Evolutionary conservation across 2,888 invertebrate genomes (phyloP), one percentile per base, ranked within the genome.

Genomic region (Agrochola lota): DNA sequence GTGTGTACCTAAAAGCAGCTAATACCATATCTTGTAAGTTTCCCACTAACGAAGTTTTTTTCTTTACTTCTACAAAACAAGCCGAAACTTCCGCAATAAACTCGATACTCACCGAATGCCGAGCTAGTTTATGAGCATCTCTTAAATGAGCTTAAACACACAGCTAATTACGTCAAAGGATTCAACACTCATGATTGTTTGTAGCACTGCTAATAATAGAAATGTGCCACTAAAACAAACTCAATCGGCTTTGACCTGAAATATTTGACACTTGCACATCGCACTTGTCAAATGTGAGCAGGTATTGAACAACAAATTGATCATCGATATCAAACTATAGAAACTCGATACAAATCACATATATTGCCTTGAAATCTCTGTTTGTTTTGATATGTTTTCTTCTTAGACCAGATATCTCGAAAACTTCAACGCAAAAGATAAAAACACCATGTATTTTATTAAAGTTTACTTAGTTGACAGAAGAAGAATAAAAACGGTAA

Each of bases 401-500:
- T 55, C 30, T 7, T 40, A 43, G 17, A 72, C 17, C 17, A 17
- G 15, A 0, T 1, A 23, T 23, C 23, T 23, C 23, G 15, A 17
- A 40, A 43, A 55, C 5, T 43, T 40, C 1, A 26, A 15, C 1
- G 26, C 20, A 70, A 60, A n/a, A 6, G 0, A 2, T 30, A 15
- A 67, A 57, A 68, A 23, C 0, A 23, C 0, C 1, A 43, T 12
- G 12, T 8, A 20, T n/a, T 46, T n/a, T 46, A 8, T 15, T 17
- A 20, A 20, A n/a, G 15, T 35, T 77, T 11, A 52, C 17, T 17
- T 63, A 17, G 1, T 8, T 26, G 8, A 6, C 20, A 57, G n/a
- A 62, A 46, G n/a, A 62, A 55, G 7, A 72, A 46, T 46, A 20
- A 59, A n/a, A 74, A 57, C 20, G 20, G 9, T 23, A 26, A 75